Conservation (phyloP, 2,888 invertebrate genomes). For the Rhogogaster chlorosoma region DNA sequence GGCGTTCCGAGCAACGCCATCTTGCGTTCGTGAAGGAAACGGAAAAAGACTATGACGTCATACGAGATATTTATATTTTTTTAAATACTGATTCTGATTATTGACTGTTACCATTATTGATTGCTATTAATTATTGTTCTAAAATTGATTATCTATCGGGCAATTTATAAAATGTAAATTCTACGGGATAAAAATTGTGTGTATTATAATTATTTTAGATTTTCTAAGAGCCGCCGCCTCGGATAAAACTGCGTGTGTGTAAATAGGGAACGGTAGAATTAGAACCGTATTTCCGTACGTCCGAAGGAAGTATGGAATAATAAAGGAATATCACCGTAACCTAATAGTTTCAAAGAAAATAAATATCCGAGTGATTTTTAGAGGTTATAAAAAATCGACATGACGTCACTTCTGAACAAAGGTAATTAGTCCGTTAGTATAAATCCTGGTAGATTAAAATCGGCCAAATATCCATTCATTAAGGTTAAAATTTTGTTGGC, state of each 20-base stretch:
- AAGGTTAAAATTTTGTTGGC: constrained; percentile 15
- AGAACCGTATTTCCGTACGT: constrained; percentile 15
- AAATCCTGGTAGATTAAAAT: neutral
- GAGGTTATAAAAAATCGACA: constrained; percentile 27
- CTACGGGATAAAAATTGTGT: neutral
- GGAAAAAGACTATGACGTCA: neutral
- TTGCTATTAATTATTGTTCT: neutral
- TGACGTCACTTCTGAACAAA: constrained; percentile 60
- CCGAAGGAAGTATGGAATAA: constrained; percentile 17
- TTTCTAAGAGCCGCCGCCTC: neutral
- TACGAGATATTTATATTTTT: neutral
- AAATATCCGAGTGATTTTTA: neutral
- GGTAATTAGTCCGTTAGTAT: constrained; percentile 55
- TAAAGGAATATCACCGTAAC: neutral
- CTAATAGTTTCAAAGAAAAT: neutral
- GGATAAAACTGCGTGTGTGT: neutral
- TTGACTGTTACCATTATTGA: neutral
- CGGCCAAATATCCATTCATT: constrained; percentile 49
- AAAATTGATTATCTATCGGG: neutral
- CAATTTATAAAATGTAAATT: too few species aligned
- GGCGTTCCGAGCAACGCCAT: neutral
- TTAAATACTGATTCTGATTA: neutral
- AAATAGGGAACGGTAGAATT: constrained; percentile 9
- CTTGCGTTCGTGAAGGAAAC: neutral
- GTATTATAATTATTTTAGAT: neutral